phyloP scores from a whole-genome alignment of 1,140 invertebrate genomes.

The Varroa destructor region DNA sequence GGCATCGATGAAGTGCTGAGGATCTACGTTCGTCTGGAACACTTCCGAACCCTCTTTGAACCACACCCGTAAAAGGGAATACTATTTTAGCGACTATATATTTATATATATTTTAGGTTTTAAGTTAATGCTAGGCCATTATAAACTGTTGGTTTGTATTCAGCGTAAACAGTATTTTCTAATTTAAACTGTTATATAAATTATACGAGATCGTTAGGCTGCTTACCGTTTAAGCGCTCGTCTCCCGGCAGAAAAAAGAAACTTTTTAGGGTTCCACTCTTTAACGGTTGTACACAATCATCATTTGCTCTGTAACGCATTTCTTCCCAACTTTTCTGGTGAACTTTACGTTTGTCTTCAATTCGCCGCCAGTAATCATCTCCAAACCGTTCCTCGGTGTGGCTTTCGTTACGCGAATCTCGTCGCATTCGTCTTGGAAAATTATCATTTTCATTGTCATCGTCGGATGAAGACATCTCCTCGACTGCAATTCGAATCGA shows the following conservation, averaged over 20 bases:
- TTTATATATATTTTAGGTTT: too few species aligned
- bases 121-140: too few species aligned
- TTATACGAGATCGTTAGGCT: background rate
- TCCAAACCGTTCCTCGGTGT: background rate
- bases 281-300: background rate
- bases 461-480: background rate
- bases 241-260: constrained; percentile 21
- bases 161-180: background rate
- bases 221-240: background rate
- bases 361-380: constrained; percentile 15
- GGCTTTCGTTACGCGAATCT: background rate
- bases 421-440: too few species aligned
- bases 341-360: background rate
- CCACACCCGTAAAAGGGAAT: background rate
- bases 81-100: too few species aligned
- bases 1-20: background rate
- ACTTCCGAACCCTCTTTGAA: background rate
- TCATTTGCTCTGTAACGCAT: background rate
- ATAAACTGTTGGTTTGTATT: too few species aligned
- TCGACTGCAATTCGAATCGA: background rate
- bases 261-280: background rate
- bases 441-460: background rate
- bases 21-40: constrained; percentile 9
- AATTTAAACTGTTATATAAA: background rate
- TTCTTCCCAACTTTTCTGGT: constrained; percentile 16